Conservation (phyloP, 2,888 invertebrate species). For the Coleophora flavipennella region DNA sequence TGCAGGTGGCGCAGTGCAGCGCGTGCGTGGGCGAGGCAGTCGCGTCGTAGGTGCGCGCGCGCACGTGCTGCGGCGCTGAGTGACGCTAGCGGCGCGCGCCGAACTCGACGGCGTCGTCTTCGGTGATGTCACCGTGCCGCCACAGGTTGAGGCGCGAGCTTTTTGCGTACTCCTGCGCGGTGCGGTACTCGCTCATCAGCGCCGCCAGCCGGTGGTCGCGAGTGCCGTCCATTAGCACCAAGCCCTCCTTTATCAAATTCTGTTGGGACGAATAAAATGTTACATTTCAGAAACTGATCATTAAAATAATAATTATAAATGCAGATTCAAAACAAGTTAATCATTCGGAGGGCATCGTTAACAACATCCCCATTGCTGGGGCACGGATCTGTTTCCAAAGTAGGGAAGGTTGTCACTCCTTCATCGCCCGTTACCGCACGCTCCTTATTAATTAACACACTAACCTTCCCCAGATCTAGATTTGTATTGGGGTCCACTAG, state of each 20-base stretch:
- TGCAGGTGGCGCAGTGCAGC: constrained; percentile 48
- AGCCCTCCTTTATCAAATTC: constrained; percentile 88
- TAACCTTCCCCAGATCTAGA: constrained; percentile 68
- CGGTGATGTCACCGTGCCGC: constrained; percentile 99
- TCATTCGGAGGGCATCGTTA: no score
- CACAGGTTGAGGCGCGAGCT: constrained; percentile 91
- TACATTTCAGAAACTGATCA: no score
- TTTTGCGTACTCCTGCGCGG: constrained; percentile 90
- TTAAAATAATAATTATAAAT: no score
- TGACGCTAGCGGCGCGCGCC: constrained; percentile 59
- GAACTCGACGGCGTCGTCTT: constrained; percentile 83
- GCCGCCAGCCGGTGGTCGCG: constrained; percentile 87
- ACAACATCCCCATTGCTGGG: no score
- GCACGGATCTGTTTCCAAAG: no score
- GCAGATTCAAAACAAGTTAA: no score
- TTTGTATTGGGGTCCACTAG: constrained; percentile 65
- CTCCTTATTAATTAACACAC: background rate
- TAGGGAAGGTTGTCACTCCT: no score
- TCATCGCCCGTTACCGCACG: no score
- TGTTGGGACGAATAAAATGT: no score
- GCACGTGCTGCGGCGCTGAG: constrained; percentile 19
- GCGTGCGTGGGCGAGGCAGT: constrained; percentile 29
- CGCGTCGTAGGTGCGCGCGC: constrained; percentile 24
- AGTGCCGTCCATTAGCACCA: constrained; percentile 84
- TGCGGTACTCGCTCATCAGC: constrained; percentile 85